Conservation (phyloP, 2,888 invertebrate species). For the Drosophila austrosaltans region DNA sequence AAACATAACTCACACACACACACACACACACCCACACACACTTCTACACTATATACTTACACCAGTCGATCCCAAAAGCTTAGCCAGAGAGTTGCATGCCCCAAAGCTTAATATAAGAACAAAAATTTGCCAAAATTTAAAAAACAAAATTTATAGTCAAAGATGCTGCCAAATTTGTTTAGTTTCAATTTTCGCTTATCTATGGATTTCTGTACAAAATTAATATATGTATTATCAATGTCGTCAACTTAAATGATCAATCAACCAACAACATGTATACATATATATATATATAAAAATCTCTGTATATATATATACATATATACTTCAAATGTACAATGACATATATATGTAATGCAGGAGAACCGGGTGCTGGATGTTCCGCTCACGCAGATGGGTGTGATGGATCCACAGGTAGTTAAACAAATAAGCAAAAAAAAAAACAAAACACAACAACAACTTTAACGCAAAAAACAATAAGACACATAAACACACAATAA, state of each 20-base stretch:
- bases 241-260: conserved; percentile 29
- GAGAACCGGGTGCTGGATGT: conserved; percentile 94
- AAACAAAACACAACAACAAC: conserved; percentile 22
- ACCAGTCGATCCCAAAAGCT: background rate
- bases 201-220: conserved; percentile 10
- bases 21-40: conserved; percentile 19
- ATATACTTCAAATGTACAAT: conserved; percentile 53
- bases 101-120: conserved; percentile 45
- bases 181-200: conserved; percentile 3
- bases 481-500: conserved; percentile 32
- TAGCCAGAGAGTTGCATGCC: conserved; percentile 58
- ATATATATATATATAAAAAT: conserved; percentile 45
- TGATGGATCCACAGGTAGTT: conserved; percentile 94
- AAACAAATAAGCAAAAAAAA: conserved; percentile 55
- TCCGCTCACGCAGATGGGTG: conserved; percentile 96
- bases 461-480: conserved; percentile 25
- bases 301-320: conserved; percentile 40
- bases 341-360: conserved; percentile 79
- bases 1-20: conserved; percentile 6
- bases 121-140: conserved; percentile 33
- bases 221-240: background rate
- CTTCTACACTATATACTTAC: conserved; percentile 21
- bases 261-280: conserved; percentile 35
- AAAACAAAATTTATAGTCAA: conserved; percentile 18
- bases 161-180: conserved; percentile 32